Conservation (phyloP, 2,113 vertebrate species). For the Nanorana parkeri region DNA sequence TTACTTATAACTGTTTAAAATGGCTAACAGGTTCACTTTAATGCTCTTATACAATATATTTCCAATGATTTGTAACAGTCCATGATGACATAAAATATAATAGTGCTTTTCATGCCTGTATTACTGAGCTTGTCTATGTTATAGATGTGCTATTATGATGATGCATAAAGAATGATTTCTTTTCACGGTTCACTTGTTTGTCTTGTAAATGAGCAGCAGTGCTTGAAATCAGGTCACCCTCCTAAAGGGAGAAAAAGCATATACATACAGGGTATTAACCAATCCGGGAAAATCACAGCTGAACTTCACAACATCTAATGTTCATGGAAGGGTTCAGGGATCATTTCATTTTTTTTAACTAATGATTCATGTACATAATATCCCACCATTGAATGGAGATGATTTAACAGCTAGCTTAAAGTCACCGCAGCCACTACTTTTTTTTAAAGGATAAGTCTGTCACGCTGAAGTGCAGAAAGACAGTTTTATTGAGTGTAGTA, state of each 20-base stretch:
- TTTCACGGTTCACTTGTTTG: constrained; percentile 43
- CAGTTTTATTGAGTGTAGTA: no score
- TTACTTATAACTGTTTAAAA: no score
- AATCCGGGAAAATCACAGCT: constrained; percentile 4
- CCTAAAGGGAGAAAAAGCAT: constrained; percentile 20
- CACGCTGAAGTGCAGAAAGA: no score
- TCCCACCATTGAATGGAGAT: no score
- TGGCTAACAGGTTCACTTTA: no score
- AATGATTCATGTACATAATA: neutral
- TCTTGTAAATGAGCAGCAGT: constrained; percentile 47
- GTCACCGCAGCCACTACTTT: no score
- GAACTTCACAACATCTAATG: neutral
- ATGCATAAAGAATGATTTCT: constrained; percentile 26
- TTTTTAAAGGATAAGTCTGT: no score
- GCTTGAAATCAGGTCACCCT: constrained; percentile 50
- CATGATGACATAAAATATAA: constrained; percentile 26
- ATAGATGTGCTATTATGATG: constrained; percentile 32
- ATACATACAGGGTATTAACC: constrained; percentile 16
- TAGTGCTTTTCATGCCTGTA: constrained; percentile 21
- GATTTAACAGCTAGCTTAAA: no score
- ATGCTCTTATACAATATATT: neutral
- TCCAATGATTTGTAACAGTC: constrained; percentile 11
- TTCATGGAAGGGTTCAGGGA: neutral
- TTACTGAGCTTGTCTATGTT: constrained; percentile 20
- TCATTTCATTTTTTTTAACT: neutral